Evolutionary conservation across 2,888 invertebrate species (phyloP), one percentile per base, ranked within the genome.

Genomic region (Himalopsyche japonica): DNA sequence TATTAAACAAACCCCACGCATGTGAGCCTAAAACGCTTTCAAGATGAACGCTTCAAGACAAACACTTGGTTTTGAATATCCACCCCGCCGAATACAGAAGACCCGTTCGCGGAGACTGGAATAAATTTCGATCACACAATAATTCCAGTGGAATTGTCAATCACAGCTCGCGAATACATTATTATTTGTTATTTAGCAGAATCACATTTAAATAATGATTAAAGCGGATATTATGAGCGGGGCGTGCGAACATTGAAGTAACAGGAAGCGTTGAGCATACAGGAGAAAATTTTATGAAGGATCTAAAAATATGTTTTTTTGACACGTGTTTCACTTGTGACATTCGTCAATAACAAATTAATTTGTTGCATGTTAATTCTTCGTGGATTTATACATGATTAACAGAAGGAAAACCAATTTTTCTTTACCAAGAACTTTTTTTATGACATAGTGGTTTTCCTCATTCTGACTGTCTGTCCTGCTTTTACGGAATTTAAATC

Each of bases 151-250:
- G 76, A 32, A 76, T 76, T 34, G 30, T 76, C 76, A 76, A 76
- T 76, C 76, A 76, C 30, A 76, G 32, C n/a, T 76, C 30, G 76
- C 32, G 57, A 57, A 76, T 76, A 76, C 76, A 76, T 76, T 76
- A 76, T 76, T 76, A 76, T 34, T 34, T 27, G 57, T 79, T 82
- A 57, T 24, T 49, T 76, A 48, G 30, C 20, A 20, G 80, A 85
- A 80, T 85, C 82, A 82, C 82, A 85, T 85, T 85, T 85, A 82
- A 85, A 85, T 82, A 82, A 76, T 85, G 85, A 85, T 85, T 82
- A 82, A 82, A 82, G 80, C 85, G 85, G 85, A 81, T 85, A 85
- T 85, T 83, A 80, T 78, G 79, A 83, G 20, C 3, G 20, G 57
- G 3, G 57, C 57, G n/a, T 24, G 57, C 57, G 57, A 57, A 7